These are phyloP conservation scores for Ibycter americanus DNA, from an alignment of 2,797 vertebrate genomes.

Conservation along the genomic window DNA sequence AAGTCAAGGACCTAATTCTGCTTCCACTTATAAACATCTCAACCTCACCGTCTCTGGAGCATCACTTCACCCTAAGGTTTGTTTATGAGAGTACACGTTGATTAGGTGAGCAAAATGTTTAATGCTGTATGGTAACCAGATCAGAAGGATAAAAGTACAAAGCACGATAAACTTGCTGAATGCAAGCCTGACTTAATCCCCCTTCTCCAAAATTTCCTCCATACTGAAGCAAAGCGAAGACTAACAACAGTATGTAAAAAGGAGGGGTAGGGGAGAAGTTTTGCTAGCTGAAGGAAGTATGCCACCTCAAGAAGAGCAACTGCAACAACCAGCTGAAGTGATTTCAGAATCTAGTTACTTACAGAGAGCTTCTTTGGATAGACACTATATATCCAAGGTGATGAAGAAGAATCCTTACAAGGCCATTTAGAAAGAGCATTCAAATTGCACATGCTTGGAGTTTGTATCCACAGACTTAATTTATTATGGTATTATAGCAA, in stretches of 20 bases:
- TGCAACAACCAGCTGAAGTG: not conserved
- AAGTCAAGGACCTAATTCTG: not conserved
- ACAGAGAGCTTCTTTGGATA: not conserved
- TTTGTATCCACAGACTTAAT: not conserved
- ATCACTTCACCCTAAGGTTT: not conserved
- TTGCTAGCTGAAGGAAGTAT: not conserved
- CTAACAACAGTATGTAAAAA: not conserved
- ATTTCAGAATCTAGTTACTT: not conserved
- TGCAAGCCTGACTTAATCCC: not conserved
- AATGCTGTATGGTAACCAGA: not conserved
- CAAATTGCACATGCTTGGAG: not conserved
- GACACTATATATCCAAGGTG: not conserved
- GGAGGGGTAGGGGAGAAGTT: not conserved
- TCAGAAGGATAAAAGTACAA: not conserved
- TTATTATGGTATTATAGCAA: not conserved
- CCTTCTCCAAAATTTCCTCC: not conserved
- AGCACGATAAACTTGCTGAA: not conserved
- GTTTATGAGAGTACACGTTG: not conserved
- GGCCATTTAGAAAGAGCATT: not conserved
- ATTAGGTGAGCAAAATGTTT: not conserved
- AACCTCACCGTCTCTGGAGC: not conserved
- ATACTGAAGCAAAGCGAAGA: not conserved
- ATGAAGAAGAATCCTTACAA: not conserved
- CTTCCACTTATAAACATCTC: not conserved
- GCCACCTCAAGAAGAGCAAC: not conserved